These are phyloP conservation scores for Drosophila kuntzei DNA, from an alignment of 2,888 invertebrate species.

Conservation along the genomic window DNA sequence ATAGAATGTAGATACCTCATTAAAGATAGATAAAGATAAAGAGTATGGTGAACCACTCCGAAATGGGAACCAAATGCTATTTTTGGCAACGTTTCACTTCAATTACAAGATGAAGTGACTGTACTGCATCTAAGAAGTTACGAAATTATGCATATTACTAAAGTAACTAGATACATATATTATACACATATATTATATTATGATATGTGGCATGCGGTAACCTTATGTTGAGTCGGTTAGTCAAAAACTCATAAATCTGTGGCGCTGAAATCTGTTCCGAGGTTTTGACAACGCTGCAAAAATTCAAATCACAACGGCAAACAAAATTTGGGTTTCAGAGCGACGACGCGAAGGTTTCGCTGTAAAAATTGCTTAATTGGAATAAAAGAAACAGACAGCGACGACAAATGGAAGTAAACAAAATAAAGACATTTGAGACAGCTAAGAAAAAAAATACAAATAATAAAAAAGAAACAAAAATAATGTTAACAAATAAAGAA, in stretches of 20 bases:
- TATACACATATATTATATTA: neutral
- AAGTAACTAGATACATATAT: slow-evolving; percentile 1
- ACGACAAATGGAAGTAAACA: slow-evolving; percentile 45
- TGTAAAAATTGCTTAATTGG: slow-evolving; percentile 52
- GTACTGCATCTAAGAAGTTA: neutral
- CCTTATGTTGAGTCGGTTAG: slow-evolving; percentile 1
- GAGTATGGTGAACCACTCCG: no score
- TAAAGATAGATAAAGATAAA: neutral
- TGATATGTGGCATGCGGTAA: slow-evolving; percentile 8
- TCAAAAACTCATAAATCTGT: slow-evolving; percentile 18
- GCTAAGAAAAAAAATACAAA: slow-evolving; percentile 20
- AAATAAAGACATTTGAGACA: slow-evolving; percentile 60
- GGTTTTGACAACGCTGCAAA: slow-evolving; percentile 42
- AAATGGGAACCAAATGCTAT: neutral
- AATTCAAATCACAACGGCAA: slow-evolving; percentile 28
- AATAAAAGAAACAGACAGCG: slow-evolving; percentile 42
- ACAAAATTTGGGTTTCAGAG: slow-evolving; percentile 4
- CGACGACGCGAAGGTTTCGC: slow-evolving; percentile 43
- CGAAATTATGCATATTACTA: neutral
- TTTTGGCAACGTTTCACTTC: neutral
- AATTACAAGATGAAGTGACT: neutral
- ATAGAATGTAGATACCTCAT: neutral
- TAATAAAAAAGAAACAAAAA: slow-evolving; percentile 19
- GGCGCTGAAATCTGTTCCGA: slow-evolving; percentile 18
- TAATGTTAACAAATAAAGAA: slow-evolving; percentile 33